These are phyloP conservation scores for Engraulis encrasicolus DNA, from an alignment of 2,113 vertebrate species.

Conservation along the genomic window DNA sequence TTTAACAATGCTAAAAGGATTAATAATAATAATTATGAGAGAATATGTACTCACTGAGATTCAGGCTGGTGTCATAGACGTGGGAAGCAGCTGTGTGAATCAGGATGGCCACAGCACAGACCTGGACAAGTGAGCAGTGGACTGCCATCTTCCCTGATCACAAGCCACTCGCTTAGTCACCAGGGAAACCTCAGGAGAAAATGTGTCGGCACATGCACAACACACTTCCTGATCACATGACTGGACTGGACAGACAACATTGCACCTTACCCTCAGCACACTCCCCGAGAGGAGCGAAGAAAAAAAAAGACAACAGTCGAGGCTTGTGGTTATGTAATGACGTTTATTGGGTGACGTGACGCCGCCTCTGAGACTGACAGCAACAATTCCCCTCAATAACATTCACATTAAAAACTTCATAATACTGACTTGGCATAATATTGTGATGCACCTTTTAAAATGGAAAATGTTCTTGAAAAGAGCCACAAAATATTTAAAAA, in stretches of 20 bases:
- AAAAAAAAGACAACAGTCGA: not conserved
- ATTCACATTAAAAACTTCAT: too few relatives aligned
- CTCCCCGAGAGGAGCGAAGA: not conserved
- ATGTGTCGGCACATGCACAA: not conserved
- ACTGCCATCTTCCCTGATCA: not conserved
- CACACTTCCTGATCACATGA: not conserved
- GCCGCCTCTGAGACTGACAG: not conserved
- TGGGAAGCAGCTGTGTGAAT: not conserved
- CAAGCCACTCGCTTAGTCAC: not conserved
- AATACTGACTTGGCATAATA: too few relatives aligned
- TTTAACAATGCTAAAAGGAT: not conserved
- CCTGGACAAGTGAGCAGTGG: too few relatives aligned
- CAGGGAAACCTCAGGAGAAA: not conserved
- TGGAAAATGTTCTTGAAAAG: too few relatives aligned
- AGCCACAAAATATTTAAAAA: too few relatives aligned
- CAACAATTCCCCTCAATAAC: not conserved
- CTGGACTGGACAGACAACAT: not conserved
- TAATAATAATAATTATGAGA: not conserved
- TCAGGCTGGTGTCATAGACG: slow-evolving; percentile 23
- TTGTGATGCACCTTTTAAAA: too few relatives aligned
- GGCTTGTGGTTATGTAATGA: not conserved
- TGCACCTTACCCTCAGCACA: not conserved
- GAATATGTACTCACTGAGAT: not conserved
- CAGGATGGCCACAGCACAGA: not conserved
- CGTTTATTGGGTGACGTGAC: not conserved